Conservation (phyloP, 2,888 invertebrate species). For the Leptopilina syphax region DNA sequence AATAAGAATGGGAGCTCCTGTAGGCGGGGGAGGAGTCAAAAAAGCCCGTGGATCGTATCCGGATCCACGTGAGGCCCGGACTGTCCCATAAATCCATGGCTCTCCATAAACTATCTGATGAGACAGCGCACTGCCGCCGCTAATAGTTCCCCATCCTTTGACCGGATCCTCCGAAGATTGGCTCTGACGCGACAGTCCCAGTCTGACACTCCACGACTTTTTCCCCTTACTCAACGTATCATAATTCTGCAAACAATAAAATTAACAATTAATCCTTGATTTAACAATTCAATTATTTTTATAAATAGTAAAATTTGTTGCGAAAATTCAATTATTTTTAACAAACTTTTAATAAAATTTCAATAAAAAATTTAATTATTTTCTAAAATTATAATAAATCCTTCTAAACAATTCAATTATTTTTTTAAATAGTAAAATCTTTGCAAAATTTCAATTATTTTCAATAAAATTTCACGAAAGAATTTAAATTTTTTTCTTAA, state of each 20-base stretch:
- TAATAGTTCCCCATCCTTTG: constrained; percentile 77
- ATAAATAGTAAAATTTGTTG: too few relatives aligned
- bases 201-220: constrained; percentile 85
- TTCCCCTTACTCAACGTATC: constrained; percentile 79
- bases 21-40: constrained; percentile 78
- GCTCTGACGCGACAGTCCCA: constrained; percentile 79
- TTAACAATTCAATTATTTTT: too few relatives aligned
- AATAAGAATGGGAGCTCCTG: constrained; percentile 83
- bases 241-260: constrained; percentile 71
- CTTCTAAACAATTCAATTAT: too few relatives aligned
- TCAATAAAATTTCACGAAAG: too few relatives aligned
- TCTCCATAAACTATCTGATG: constrained; percentile 84
- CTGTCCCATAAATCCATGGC: constrained; percentile 91
- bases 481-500: too few relatives aligned
- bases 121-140: constrained; percentile 85
- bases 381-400: too few relatives aligned
- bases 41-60: constrained; percentile 75
- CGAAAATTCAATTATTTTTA: too few relatives aligned
- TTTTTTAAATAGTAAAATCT: too few relatives aligned
- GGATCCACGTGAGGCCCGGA: constrained; percentile 77
- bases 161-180: constrained; percentile 73
- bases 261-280: background rate
- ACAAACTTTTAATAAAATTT: too few relatives aligned
- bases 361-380: too few relatives aligned
- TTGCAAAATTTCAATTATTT: too few relatives aligned